Evolutionary conservation across 2,113 vertebrate genomes (phyloP).

Genomic region (Tetraodon nigroviridis): DNA sequence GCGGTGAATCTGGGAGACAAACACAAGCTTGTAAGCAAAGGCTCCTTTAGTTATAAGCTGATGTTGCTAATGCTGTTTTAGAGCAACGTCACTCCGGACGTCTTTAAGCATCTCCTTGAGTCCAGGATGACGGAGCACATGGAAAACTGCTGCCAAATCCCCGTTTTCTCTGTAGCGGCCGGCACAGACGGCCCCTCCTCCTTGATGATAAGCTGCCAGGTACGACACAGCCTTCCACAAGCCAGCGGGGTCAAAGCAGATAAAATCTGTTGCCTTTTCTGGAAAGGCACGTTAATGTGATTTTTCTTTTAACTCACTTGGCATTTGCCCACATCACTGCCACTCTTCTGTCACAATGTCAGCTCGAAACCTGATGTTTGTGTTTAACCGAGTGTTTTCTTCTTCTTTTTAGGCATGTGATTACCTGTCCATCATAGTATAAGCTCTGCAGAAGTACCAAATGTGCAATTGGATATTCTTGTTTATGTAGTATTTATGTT

Average conservation of each 20-base stretch:
- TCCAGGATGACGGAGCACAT: conserved; percentile 65
- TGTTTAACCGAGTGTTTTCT: conserved; percentile 1
- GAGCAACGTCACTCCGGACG: conserved; percentile 57
- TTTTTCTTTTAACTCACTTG: not conserved
- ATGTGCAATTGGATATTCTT: not conserved
- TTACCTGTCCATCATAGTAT: conserved; percentile 72
- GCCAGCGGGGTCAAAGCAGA: not conserved
- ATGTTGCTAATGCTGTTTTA: conserved; percentile 8
- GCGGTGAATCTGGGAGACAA: too few relatives aligned
- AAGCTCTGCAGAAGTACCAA: conserved; percentile 7
- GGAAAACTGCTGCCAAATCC: conserved; percentile 67
- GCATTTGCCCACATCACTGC: not conserved
- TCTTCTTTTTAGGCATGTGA: conserved; percentile 69
- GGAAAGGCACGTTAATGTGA: not conserved
- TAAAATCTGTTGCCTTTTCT: not conserved
- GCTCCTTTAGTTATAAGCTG: too few relatives aligned
- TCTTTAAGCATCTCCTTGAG: conserved; percentile 66
- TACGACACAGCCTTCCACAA: conserved; percentile 16
- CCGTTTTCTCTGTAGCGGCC: conserved; percentile 62
- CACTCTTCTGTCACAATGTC: not conserved
- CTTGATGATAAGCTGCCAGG: conserved; percentile 74
- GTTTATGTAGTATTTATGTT: conserved; percentile 7
- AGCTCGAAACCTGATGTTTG: not conserved
- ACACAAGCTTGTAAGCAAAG: too few relatives aligned
- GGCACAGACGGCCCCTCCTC: conserved; percentile 48